phyloP scores from a whole-genome alignment of 2,888 invertebrate genomes.

The Caenorhabditis parvicauda region DNA sequence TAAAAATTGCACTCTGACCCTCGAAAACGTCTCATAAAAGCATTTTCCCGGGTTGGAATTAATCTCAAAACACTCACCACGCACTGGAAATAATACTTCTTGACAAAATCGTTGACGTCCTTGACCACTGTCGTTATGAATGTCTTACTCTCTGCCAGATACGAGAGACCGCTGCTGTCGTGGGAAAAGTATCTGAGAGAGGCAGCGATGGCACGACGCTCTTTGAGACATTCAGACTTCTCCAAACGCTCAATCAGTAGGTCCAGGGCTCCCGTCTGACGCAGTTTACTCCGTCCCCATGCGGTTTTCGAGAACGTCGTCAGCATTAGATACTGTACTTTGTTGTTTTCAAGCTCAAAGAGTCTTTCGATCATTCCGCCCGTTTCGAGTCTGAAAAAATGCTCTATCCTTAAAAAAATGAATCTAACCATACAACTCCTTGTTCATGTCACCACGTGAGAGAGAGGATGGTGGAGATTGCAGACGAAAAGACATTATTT shows the following conservation, averaged over 20 bases:
- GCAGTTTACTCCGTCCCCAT: constrained; percentile 49
- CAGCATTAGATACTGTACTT: constrained; percentile 19
- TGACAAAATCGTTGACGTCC: constrained; percentile 32
- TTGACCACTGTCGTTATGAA: constrained; percentile 40
- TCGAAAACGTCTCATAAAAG: too few relatives aligned
- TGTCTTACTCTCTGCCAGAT: constrained; percentile 16
- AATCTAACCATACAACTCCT: too few relatives aligned
- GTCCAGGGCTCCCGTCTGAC: constrained; percentile 45
- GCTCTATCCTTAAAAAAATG: neutral
- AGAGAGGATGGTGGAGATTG: too few relatives aligned
- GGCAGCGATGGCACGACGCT: constrained; percentile 20
- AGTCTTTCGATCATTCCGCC: constrained; percentile 18
- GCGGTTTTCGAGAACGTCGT: constrained; percentile 42
- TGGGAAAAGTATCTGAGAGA: constrained; percentile 43
- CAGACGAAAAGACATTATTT: too few relatives aligned
- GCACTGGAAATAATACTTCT: too few relatives aligned
- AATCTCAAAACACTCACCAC: too few relatives aligned
- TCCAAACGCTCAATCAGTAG: constrained; percentile 37
- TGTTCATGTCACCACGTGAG: too few relatives aligned
- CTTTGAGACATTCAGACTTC: constrained; percentile 9
- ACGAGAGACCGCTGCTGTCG: constrained; percentile 31
- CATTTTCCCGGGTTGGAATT: too few relatives aligned
- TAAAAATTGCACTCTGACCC: too few relatives aligned
- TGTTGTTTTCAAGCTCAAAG: constrained; percentile 4
- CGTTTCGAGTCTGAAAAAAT: constrained; percentile 23